phyloP scores from a whole-genome alignment of 2,113 vertebrate genomes.

The Protobothrops flavoviridis region DNA sequence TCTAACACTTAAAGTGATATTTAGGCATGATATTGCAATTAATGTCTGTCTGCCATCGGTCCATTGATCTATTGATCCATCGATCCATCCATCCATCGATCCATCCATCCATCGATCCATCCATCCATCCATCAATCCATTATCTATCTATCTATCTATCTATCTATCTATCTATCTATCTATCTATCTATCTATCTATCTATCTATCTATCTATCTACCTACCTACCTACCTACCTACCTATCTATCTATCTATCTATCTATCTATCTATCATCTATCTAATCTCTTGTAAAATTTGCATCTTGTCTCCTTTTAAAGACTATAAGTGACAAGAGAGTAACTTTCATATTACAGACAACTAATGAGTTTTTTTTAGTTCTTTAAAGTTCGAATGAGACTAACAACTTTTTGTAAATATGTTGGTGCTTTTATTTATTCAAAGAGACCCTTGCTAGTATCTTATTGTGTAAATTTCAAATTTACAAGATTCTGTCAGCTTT shows the following conservation, averaged over 20 bases:
- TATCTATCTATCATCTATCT: too few relatives aligned
- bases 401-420: conserved; percentile 32
- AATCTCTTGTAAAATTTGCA: conserved; percentile 33
- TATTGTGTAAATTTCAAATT: background rate
- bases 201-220: too few relatives aligned
- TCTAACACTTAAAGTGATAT: conserved; percentile 42
- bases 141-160: too few relatives aligned
- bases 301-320: conserved; percentile 34
- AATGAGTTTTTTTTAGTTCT: conserved; percentile 46
- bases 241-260: too few relatives aligned
- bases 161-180: too few relatives aligned
- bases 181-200: rapidly evolving
- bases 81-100: rapidly evolving
- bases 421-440: background rate
- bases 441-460: background rate
- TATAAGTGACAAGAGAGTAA: conserved; percentile 45
- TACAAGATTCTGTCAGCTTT: background rate
- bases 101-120: too few relatives aligned
- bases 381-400: conserved; percentile 39
- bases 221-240: too few relatives aligned
- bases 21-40: conserved; percentile 40
- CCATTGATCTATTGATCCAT: too few relatives aligned
- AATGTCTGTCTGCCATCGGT: background rate
- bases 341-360: conserved; percentile 46
- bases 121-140: too few relatives aligned